Evolutionary conservation across 2,113 vertebrate genomes (phyloP), one percentile per base, ranked within the genome.

Genomic region (Procavia capensis): DNA sequence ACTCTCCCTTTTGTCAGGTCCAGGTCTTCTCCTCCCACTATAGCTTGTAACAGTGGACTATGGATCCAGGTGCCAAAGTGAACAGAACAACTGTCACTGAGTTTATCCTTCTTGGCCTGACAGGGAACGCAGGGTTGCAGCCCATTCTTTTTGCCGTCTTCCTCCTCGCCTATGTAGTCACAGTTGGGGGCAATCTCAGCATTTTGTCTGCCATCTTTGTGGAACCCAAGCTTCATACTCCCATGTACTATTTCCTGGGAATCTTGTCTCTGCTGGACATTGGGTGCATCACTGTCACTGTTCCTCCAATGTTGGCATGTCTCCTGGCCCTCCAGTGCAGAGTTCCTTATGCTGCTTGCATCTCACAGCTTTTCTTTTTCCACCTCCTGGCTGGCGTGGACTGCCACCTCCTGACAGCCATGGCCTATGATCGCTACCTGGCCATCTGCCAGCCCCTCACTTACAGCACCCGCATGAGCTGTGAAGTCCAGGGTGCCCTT

Each of bases 161-260:
- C 80, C 36, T 94, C 72, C 64, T 94, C 22, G 89, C 84, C 61
- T 94, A 85, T 27, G 36, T 88, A 1, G 9, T 94, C 84, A 96
- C 72, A 9, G 16, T 85, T 0, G 43, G 84, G 43, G 95, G 95
- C 19, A 94, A 88, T 29, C 4, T 92, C 20, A 88, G 92, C 45
- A 92, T 85, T 72, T 57, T 92, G 43, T 61, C 85, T 4, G 36
- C 95, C 79, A 70, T 94, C 84, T 66, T 63, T 19, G 80, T 64
- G 66, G 91, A 96, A 31, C 24, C 88, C 39, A 87, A 74, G 36
- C 79, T 95, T 45, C 94, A 94, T 27, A 66, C n/a, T 0, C 94
- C 91, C 20, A 92, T 92, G 96, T 96, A 85, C 54, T 96, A 61
- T 47, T 96, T 96, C 74, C 79, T 95, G 25, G 50, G 88, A 22